Conservation (phyloP, 2,797 vertebrate genomes). For the Pachyuromys duprasi region DNA sequence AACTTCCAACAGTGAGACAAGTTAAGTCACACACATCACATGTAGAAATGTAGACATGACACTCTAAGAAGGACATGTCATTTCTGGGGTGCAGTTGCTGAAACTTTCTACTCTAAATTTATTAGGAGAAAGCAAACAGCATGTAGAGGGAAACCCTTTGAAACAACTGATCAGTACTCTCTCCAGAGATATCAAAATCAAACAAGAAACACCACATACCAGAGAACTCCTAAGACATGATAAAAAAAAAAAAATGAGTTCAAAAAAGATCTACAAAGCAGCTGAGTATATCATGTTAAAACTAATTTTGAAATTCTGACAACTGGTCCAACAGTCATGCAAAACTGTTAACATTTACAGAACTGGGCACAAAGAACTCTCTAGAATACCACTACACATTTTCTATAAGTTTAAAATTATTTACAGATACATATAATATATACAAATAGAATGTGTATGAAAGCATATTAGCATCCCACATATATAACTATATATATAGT, state of each 20-base stretch:
- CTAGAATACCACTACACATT: not conserved
- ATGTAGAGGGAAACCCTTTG: not conserved
- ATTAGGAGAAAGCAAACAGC: constrained; percentile 23
- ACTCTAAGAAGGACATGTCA: not conserved
- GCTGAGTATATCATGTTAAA: not conserved
- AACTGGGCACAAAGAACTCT: constrained; percentile 27
- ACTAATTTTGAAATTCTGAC: constrained; percentile 46
- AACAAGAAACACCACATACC: not conserved
- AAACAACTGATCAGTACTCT: not conserved
- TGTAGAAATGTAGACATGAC: not conserved
- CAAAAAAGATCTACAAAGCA: not conserved
- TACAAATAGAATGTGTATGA: not conserved
- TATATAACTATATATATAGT: too few species aligned
- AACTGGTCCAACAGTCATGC: not conserved
- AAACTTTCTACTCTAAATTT: not conserved
- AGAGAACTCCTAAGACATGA: not conserved
- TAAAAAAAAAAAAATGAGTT: constrained; percentile 2
- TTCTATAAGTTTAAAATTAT: constrained; percentile 8
- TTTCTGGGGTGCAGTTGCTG: not conserved
- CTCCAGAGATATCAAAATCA: not conserved
- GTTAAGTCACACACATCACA: not conserved
- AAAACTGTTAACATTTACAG: constrained; percentile 39
- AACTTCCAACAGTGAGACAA: not conserved
- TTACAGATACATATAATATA: not conserved
- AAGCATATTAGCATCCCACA: not conserved